phyloP scores from a whole-genome alignment of 2,797 vertebrate genomes.

The Hydrocynus forskahlii region DNA sequence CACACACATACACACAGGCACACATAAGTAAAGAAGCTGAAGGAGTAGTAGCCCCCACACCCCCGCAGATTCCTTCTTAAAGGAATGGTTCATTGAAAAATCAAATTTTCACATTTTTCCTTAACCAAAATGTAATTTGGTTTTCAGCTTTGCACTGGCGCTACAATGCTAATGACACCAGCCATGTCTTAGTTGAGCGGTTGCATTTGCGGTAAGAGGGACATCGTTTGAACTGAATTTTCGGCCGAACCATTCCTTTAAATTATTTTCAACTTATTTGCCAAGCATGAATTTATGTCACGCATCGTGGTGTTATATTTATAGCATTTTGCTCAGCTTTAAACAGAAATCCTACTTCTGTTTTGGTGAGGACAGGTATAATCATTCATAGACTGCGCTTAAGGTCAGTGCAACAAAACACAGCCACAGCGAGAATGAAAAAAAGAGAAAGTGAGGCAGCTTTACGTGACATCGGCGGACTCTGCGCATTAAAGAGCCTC shows the following conservation, averaged over 20 bases:
- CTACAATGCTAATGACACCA: too few relatives aligned
- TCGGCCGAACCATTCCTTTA: too few relatives aligned
- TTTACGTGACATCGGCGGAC: constrained; percentile 19
- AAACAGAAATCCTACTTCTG: background rate
- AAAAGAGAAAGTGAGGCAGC: constrained; percentile 11
- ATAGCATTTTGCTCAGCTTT: background rate
- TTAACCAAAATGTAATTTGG: too few relatives aligned
- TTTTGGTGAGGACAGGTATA: background rate
- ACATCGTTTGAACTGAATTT: too few relatives aligned
- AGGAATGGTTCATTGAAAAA: too few relatives aligned
- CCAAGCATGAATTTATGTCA: background rate
- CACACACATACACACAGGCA: background rate
- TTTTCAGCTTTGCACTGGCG: too few relatives aligned
- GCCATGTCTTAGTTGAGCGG: too few relatives aligned
- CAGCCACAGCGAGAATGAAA: background rate
- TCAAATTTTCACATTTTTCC: too few relatives aligned
- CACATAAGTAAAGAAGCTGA: background rate
- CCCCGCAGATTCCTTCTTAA: too few relatives aligned
- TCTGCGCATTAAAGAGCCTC: constrained; percentile 36
- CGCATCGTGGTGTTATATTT: background rate
- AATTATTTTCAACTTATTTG: background rate
- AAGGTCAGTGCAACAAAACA: constrained; percentile 3
- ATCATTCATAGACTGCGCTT: background rate
- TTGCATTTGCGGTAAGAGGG: too few relatives aligned
- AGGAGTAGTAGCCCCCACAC: background rate